These are phyloP conservation scores for Brachionus manjavacas DNA, from an alignment of 1,140 invertebrate species.

Conservation along the genomic window DNA sequence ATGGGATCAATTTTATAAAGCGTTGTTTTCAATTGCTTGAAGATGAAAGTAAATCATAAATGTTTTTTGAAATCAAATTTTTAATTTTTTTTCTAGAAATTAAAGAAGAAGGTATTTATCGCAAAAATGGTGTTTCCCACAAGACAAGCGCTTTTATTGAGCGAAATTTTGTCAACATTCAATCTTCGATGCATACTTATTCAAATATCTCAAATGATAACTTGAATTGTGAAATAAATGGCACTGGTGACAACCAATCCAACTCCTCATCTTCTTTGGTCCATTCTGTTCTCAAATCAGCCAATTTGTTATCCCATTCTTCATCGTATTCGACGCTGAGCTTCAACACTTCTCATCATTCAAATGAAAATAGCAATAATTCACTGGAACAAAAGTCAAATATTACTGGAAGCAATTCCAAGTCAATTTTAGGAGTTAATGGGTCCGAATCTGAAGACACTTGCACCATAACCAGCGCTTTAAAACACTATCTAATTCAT, in stretches of 20 bases:
- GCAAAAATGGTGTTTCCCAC: slow-evolving; percentile 38
- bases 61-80: neutral
- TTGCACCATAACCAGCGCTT: slow-evolving; percentile 32
- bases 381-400: neutral
- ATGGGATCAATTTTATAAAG: slow-evolving; percentile 41
- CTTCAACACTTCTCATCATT: slow-evolving; percentile 2
- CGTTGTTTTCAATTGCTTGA: slow-evolving; percentile 22
- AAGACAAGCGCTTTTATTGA: slow-evolving; percentile 33
- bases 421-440: neutral
- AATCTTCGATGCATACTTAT: neutral
- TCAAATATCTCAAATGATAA: neutral
- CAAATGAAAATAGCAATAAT: slow-evolving; percentile 16
- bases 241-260: neutral
- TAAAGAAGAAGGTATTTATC: slow-evolving; percentile 39
- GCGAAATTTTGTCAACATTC: slow-evolving; percentile 14
- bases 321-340: slow-evolving; percentile 13
- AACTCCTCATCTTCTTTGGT: neutral
- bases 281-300: neutral
- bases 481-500: slow-evolving; percentile 42
- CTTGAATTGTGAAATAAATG: neutral
- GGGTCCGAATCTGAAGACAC: slow-evolving; percentile 8
- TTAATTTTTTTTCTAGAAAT: slow-evolving; percentile 17
- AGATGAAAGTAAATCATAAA: slow-evolving; percentile 19
- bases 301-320: slow-evolving; percentile 12
- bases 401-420: neutral